Evolutionary conservation across 2,797 vertebrate species (phyloP).

Genomic region (Otus scops): DNA sequence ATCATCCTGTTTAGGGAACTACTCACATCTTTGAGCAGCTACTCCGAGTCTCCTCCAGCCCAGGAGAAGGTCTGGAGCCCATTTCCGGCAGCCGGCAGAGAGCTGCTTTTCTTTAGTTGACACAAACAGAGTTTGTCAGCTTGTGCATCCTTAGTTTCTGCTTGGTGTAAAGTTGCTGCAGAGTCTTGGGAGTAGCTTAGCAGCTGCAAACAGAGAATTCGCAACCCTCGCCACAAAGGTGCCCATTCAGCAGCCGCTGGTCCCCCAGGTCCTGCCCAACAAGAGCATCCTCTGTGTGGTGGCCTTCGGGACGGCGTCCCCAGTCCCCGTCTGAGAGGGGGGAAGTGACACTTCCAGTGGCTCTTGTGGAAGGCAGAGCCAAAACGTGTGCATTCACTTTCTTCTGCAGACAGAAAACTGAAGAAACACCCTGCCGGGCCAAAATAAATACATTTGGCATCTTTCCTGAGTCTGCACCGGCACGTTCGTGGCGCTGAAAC

Average conservation of each 20-base stretch:
- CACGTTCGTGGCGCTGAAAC: background rate
- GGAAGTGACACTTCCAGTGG: constrained; percentile 15
- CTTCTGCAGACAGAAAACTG: constrained; percentile 28
- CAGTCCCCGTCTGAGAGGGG: background rate
- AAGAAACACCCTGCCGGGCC: background rate
- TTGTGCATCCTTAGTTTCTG: constrained; percentile 66
- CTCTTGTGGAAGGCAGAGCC: background rate
- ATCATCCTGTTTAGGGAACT: constrained; percentile 33
- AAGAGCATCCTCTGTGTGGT: background rate
- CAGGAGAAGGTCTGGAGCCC: constrained; percentile 71
- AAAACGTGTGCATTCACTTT: background rate
- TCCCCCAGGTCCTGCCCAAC: background rate
- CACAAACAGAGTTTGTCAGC: constrained; percentile 73
- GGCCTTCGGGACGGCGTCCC: background rate
- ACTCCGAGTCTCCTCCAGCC: constrained; percentile 48
- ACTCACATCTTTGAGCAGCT: constrained; percentile 62
- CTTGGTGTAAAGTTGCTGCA: background rate
- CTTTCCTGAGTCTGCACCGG: background rate
- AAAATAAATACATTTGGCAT: constrained; percentile 57
- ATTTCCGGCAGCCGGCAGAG: constrained; percentile 63
- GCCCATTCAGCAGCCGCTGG: background rate
- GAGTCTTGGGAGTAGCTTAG: background rate
- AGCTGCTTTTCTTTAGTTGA: constrained; percentile 53
- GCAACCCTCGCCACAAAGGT: background rate
- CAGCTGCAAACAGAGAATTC: background rate